A percentile compares a stretch with the other conserved stretches of the same genome.
Conservation (phyloP, 1,140 invertebrate genomes). For the Neoseiulus cucumeris region DNA sequence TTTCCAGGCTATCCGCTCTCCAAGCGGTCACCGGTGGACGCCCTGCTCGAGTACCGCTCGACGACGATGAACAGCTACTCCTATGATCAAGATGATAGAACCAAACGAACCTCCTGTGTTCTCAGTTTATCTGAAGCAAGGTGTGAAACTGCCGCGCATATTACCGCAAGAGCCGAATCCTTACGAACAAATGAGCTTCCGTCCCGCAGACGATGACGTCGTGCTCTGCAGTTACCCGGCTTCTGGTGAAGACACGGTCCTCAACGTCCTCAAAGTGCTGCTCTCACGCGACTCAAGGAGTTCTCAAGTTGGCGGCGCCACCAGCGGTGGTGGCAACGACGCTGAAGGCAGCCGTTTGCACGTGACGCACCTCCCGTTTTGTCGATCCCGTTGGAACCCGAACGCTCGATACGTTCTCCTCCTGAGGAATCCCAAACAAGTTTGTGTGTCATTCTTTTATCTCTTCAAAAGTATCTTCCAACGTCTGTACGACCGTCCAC, state of each 20-base stretch:
- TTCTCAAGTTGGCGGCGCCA: neutral
- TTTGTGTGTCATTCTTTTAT: neutral
- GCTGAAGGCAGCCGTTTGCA: neutral
- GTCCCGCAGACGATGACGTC: neutral
- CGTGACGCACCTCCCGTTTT: neutral
- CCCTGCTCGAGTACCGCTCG: neutral
- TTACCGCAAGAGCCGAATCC: neutral
- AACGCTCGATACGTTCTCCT: neutral
- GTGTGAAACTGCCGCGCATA: neutral
- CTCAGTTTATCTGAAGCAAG: neutral
- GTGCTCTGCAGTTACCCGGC: neutral
- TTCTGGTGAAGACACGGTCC: neutral
- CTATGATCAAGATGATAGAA: neutral
- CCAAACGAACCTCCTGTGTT: neutral
- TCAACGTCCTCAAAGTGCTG: neutral
- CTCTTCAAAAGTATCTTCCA: neutral
- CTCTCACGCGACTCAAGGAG: neutral
- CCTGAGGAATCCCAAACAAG: neutral
- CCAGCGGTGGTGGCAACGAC: neutral
- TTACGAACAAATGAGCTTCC: neutral
- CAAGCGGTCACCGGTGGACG: neutral
- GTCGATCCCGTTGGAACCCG: neutral
- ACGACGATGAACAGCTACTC: neutral
- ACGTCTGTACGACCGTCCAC: neutral
- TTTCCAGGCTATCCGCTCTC: neutral